Conservation (phyloP, 1,140 invertebrate genomes). For the Macrotrachela quadricornifera region DNA sequence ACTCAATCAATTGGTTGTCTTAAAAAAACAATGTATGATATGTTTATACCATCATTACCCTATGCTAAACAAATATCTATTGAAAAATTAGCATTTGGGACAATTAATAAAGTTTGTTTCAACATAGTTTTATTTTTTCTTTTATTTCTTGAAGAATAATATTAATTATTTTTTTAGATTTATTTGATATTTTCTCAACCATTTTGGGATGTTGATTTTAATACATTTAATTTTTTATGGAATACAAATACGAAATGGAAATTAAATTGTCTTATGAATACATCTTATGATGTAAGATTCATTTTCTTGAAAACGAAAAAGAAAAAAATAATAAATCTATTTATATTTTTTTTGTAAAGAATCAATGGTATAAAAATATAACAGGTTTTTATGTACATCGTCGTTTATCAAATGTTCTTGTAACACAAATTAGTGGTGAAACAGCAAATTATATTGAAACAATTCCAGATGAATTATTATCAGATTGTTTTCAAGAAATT, state of each 20-base stretch:
- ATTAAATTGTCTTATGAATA: background rate
- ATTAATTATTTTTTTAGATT: no score
- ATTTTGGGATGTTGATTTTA: background rate
- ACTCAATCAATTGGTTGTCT: background rate
- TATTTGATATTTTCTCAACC: no score
- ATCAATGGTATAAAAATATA: no score
- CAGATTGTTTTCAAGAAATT: background rate
- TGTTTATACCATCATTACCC: background rate
- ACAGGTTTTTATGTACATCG: no score
- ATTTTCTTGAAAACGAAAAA: no score
- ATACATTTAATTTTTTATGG: background rate
- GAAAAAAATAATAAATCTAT: no score
- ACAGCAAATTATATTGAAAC: background rate
- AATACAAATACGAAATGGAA: background rate
- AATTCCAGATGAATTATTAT: background rate
- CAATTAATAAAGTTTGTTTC: conserved; percentile 2
- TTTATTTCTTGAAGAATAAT: no score
- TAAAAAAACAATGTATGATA: background rate
- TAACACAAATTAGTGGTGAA: no score
- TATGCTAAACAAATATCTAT: conserved; percentile 2
- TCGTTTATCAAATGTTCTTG: no score
- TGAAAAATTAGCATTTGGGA: conserved; percentile 6
- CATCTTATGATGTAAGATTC: background rate
- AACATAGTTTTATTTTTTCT: no score
- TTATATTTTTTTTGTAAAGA: no score